Percentiles rank a stretch among this genome's conserved stretches.
phyloP scores from a whole-genome alignment of 2,113 vertebrate species.

The Hiodon tergisus region DNA sequence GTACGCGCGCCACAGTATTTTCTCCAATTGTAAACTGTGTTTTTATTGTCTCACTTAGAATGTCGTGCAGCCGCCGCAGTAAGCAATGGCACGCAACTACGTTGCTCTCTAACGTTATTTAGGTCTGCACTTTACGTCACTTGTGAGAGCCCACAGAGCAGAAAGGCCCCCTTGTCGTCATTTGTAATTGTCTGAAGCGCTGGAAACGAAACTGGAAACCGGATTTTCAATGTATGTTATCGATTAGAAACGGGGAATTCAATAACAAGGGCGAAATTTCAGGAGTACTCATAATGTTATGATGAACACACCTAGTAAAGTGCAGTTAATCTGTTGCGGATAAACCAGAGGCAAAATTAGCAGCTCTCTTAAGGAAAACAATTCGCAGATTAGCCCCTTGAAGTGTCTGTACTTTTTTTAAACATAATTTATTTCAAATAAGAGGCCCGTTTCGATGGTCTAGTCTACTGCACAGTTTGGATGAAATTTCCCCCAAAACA shows the following conservation, averaged over 20 bases:
- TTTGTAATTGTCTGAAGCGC: background rate
- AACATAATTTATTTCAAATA: constrained; percentile 3
- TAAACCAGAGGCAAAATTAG: background rate
- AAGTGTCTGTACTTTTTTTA: background rate
- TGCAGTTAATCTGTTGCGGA: background rate
- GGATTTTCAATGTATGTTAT: background rate
- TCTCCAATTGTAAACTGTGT: too few relatives aligned
- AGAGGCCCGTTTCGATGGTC: constrained; percentile 13
- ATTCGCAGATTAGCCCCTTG: background rate
- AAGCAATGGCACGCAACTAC: too few relatives aligned
- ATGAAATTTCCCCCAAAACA: constrained; percentile 6
- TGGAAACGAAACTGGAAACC: background rate
- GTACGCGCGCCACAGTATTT: too few relatives aligned
- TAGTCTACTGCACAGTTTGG: constrained; percentile 4
- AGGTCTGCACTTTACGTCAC: background rate
- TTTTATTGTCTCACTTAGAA: too few relatives aligned
- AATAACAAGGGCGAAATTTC: background rate
- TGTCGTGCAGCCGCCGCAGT: background rate
- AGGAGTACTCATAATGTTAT: background rate
- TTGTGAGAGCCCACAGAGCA: background rate
- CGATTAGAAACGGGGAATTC: too few relatives aligned
- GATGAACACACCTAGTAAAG: background rate
- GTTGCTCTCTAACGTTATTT: too few relatives aligned
- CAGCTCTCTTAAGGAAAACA: too few relatives aligned
- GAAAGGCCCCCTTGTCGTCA: background rate